Evolutionary conservation across 2,113 vertebrate genomes (phyloP), one percentile per base, ranked within the genome.

Genomic region (Sclerurus mexicanus): DNA sequence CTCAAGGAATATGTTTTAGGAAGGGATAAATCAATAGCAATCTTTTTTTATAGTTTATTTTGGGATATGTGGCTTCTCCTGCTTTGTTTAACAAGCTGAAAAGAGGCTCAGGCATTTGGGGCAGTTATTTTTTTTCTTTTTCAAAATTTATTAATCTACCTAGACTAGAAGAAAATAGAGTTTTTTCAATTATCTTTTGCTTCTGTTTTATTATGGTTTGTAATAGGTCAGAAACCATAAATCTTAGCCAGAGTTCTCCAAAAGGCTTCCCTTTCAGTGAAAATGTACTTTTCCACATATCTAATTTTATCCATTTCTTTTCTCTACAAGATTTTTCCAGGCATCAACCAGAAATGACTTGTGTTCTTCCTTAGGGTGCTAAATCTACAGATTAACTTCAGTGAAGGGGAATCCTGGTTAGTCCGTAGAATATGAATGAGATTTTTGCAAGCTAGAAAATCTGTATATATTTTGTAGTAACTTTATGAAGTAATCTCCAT

Each of bases 1-100:
- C 90, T 97, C 94, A 95, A 98, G 91, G 91, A 97, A 97, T 95
- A 83, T 80, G 50, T 97, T 95, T 95, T 90, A 97, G 91, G 93
- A 97, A 92, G 84, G 82, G 71, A 90, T 92, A 95, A 97, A 97
- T 98, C 98, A 97, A 97, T 98, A 97, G 69, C 90, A 93, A 97
- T 98, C 95, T 98, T 96, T 97, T 97, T 97, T 97, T 96, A 95
- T 97, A 87, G 96, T 95, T 97, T 98, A 95, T 97, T 98, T 98
- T 97, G 96, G 93, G 94, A 95, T 73, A 40, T 96, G 85, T 95
- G 75, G 69, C 90, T 96, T 97, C 92, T 96, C 64, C 91, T 97
- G 64, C 94, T 97, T 97, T 97, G 91, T 98, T 97, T 95, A 95
- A 97, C 67, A 96, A 93, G 87, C 92, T 91, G 64, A 97, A 94